phyloP scores from a whole-genome alignment of 92 coral and sea anemone species.

The Paramuricea clavata region DNA sequence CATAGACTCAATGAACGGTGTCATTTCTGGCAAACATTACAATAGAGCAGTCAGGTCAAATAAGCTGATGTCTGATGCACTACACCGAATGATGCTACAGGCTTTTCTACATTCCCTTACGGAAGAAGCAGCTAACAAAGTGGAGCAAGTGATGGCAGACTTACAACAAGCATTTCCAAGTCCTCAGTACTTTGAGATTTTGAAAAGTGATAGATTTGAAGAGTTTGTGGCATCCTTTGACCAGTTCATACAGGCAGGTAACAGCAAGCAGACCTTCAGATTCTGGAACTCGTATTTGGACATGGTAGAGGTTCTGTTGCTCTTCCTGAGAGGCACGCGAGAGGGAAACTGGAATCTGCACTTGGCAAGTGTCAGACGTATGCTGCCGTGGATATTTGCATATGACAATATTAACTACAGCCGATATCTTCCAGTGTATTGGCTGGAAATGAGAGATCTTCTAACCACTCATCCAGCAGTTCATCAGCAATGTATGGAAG shows the following conservation, averaged over 20 bases:
- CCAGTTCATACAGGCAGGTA: background rate
- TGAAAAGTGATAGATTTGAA: too few species aligned
- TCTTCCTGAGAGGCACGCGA: background rate
- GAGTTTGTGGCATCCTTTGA: too few species aligned
- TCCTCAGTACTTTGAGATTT: too few species aligned
- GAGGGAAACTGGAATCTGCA: constrained; percentile 12
- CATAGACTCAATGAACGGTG: background rate
- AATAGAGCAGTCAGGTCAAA: background rate
- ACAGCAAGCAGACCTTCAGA: too few species aligned
- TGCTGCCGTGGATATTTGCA: constrained; percentile 12
- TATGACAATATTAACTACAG: background rate
- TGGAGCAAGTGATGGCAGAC: too few species aligned
- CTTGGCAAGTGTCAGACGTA: background rate
- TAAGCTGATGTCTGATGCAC: background rate
- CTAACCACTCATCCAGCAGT: background rate
- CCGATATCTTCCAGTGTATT: constrained; percentile 11
- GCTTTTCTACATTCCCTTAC: background rate
- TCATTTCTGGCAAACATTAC: background rate
- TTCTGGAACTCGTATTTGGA: background rate
- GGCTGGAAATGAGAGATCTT: background rate
- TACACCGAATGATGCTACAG: background rate
- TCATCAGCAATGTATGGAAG: background rate
- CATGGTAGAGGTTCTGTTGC: too few species aligned
- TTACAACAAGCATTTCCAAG: too few species aligned
- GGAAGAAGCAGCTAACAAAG: too few species aligned